These are phyloP conservation scores for Hydrocynus forskahlii DNA, from an alignment of 2,797 vertebrate genomes.

Conservation along the genomic window DNA sequence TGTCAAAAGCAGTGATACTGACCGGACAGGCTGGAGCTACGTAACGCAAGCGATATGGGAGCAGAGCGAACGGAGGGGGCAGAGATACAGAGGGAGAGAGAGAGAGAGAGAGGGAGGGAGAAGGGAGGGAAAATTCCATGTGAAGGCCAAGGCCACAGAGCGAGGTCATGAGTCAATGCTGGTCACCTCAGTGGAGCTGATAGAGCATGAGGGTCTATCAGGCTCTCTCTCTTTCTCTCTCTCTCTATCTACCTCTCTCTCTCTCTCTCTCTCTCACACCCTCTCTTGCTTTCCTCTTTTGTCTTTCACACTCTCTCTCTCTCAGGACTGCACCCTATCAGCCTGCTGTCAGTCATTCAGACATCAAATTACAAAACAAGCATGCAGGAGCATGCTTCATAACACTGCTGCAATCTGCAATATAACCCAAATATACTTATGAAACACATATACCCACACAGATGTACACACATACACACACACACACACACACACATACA, in stretches of 20 bases:
- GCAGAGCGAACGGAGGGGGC: not conserved
- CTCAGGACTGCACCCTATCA: not conserved
- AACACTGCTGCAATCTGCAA: not conserved
- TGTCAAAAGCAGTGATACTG: slow-evolving; percentile 22
- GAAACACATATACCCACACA: no score
- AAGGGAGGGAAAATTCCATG: slow-evolving; percentile 35
- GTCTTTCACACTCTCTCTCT: no score
- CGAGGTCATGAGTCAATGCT: slow-evolving; percentile 44
- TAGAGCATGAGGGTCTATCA: slow-evolving; percentile 20
- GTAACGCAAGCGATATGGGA: slow-evolving; percentile 21
- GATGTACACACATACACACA: no score
- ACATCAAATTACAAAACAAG: not conserved
- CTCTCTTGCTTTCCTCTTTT: no score
- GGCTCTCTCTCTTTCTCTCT: not conserved
- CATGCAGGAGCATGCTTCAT: not conserved
- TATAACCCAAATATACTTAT: no score
- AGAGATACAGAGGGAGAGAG: not conserved
- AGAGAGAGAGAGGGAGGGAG: not conserved
- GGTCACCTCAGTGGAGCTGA: slow-evolving; percentile 38
- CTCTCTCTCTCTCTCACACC: slow-evolving; percentile 1
- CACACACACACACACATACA: no score
- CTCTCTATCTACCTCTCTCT: slow-evolving; percentile 3
- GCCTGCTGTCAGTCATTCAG: slow-evolving; percentile 24
- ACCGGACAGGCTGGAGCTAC: not conserved
- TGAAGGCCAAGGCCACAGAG: slow-evolving; percentile 39